Conservation (phyloP, 1,140 invertebrate species). For the Drosophila pruinosa region DNA sequence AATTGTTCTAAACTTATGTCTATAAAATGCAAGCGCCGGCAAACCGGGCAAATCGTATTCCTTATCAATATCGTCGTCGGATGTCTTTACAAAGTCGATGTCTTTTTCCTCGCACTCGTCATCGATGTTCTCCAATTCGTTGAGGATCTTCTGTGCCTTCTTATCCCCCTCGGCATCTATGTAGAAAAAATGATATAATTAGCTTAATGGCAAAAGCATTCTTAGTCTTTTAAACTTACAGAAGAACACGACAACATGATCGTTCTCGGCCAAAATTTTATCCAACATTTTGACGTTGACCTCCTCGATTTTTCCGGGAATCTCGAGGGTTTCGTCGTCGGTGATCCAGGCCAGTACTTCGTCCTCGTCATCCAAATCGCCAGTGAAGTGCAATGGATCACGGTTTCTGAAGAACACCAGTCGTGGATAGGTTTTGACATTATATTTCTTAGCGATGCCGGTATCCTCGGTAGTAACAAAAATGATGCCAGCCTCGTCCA, state of each 20-base stretch:
- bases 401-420: conserved; percentile 96
- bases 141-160: conserved; percentile 93
- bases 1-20: conserved; percentile 94
- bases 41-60: conserved; percentile 93
- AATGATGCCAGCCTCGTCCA: conserved; percentile 96
- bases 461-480: conserved; percentile 96
- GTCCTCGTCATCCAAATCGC: conserved; percentile 95
- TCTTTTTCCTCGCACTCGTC: conserved; percentile 96
- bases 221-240: conserved; percentile 87
- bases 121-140: conserved; percentile 96
- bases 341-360: conserved; percentile 95
- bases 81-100: conserved; percentile 96
- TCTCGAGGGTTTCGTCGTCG: conserved; percentile 94
- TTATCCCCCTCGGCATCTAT: conserved; percentile 96
- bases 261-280: conserved; percentile 93
- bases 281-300: conserved; percentile 96
- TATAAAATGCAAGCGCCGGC: conserved; percentile 94
- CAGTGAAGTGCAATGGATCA: conserved; percentile 89
- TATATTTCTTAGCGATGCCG: conserved; percentile 91
- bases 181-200: conserved; percentile 39
- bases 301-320: conserved; percentile 96
- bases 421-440: conserved; percentile 92
- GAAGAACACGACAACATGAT: conserved; percentile 95
- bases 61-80: conserved; percentile 93
- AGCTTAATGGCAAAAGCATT: neutral